Conservation (phyloP, 2,888 invertebrate species). For the Orchesellides sinensis region DNA sequence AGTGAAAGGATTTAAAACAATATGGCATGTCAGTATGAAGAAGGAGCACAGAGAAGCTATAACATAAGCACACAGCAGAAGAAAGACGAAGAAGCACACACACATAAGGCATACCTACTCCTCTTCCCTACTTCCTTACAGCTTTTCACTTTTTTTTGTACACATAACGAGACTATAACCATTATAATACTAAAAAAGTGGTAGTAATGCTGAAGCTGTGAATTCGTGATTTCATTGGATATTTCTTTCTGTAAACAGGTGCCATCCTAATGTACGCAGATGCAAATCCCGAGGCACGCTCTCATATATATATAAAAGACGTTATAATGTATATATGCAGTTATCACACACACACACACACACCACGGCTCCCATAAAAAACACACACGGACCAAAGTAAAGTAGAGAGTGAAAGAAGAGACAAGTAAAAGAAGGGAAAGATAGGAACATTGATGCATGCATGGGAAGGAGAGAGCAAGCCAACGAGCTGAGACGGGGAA, state of each 20-base stretch:
- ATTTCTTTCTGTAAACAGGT: conserved; percentile 69
- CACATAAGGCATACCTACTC: neutral
- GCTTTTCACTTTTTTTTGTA: too few species aligned
- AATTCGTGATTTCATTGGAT: conserved; percentile 70
- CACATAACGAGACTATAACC: conserved; percentile 13
- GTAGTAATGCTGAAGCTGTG: conserved; percentile 45
- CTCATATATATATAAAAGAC: conserved; percentile 36
- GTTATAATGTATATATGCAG: conserved; percentile 19
- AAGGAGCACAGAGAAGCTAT: conserved; percentile 6
- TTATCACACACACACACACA: conserved; percentile 52
- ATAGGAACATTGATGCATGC: conserved; percentile 9
- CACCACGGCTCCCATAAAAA: conserved; percentile 40
- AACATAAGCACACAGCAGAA: neutral
- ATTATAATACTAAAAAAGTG: conserved; percentile 59
- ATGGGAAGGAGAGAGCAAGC: conserved; percentile 31
- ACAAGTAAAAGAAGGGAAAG: conserved; percentile 37
- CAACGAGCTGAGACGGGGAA: conserved; percentile 55
- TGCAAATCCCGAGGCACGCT: conserved; percentile 65
- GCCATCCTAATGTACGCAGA: conserved; percentile 69
- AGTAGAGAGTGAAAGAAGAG: conserved; percentile 33
- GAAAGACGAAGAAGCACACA: neutral
- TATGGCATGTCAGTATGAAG: conserved; percentile 58
- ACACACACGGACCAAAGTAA: neutral
- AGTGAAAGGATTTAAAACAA: conserved; percentile 62
- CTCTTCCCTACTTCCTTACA: too few species aligned